A percentile compares a stretch with the other conserved stretches of the same genome.
Evolutionary conservation across 2,888 invertebrate genomes (phyloP).

Genomic region (Drosophila niveifrons): DNA sequence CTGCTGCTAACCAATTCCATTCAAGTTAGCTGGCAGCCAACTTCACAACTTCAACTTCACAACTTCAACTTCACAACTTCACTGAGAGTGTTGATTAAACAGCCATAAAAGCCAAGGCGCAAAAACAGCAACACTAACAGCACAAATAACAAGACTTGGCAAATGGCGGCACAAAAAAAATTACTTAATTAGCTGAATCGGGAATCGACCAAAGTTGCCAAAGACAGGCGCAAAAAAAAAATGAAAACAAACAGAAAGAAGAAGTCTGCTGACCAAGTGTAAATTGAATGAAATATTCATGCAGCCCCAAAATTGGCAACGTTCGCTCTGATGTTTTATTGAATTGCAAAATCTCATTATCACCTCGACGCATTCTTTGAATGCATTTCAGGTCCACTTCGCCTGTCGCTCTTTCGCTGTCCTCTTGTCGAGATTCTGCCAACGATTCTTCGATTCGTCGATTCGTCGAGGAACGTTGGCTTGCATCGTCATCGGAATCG

Average conservation of each 20-base stretch:
- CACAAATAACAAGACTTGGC: constrained; percentile 19
- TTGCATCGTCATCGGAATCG: constrained; percentile 58
- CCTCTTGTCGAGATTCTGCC: constrained; percentile 18
- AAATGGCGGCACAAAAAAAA: constrained; percentile 59
- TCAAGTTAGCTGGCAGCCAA: constrained; percentile 36
- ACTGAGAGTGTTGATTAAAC: constrained; percentile 71
- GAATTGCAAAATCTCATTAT: constrained; percentile 82
- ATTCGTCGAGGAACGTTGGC: neutral
- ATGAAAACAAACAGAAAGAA: neutral
- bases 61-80: constrained; percentile 20
- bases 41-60: constrained; percentile 31
- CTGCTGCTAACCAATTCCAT: constrained; percentile 47
- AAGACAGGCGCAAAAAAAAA: constrained; percentile 25
- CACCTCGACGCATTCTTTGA: constrained; percentile 81
- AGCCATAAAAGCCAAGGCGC: constrained; percentile 57
- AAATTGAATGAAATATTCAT: constrained; percentile 83
- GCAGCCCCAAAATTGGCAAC: constrained; percentile 74
- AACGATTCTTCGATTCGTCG: too few species aligned
- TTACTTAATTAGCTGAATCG: constrained; percentile 77
- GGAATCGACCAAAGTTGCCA: constrained; percentile 30
- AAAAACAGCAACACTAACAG: constrained; percentile 43
- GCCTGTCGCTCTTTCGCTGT: constrained; percentile 1
- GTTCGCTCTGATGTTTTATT: constrained; percentile 71
- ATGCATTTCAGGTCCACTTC: constrained; percentile 66
- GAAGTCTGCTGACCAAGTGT: constrained; percentile 60